Base-by-base conservation (phyloP, 2,797 vertebrate genomes). In the Sebastolobus alascanus region DNA sequence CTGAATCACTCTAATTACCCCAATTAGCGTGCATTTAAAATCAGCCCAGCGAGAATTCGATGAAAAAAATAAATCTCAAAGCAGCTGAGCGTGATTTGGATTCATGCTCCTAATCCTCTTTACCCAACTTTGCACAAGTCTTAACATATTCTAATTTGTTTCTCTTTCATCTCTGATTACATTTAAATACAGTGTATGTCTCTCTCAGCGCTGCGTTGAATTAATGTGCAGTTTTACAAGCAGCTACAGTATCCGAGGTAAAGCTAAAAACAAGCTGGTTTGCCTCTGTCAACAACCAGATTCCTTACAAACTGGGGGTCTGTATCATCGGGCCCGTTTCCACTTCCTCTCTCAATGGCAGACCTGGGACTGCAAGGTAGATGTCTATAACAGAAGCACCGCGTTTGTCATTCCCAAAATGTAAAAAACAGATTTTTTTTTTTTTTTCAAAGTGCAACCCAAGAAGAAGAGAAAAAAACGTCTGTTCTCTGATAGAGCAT, bases 361-460 rank as follows among this genome's bases (percentile, higher is more conserved):
- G 85, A 89, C 93, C 84, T 92, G 94, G 91, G 94, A 95, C 78
- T 82, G 54, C 58, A 79, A 61, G 58, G 37, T 84, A 89, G 89
- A 96, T 95, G 90, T 92, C 38, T 90, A 90, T 87, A 95, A 89
- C 95, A 96, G 94, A 94, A 84, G 84, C 50, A 64, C 68, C 65
- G 8, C 60, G 29, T 92, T 90, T 78, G 90, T 92, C 83, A 84
- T 83, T 68, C 68, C 78, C 84, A 50, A 77, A 84, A 95, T 93
- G 86, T 65, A 58, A 79, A 95, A 94, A 95, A 64, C 94, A 94
- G 91, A 85, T 76, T 68, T 43, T 33, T 55, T 12, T 43, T 37
- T 50, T 12, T 68, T 43, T 54, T 27, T 25, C 31, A 27, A 65
- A 69, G 35, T 38, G 58, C 43, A 84, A 73, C 52, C 27, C 46